Evolutionary conservation across 2,113 vertebrate genomes (phyloP).

Genomic region (Alethe diademata): DNA sequence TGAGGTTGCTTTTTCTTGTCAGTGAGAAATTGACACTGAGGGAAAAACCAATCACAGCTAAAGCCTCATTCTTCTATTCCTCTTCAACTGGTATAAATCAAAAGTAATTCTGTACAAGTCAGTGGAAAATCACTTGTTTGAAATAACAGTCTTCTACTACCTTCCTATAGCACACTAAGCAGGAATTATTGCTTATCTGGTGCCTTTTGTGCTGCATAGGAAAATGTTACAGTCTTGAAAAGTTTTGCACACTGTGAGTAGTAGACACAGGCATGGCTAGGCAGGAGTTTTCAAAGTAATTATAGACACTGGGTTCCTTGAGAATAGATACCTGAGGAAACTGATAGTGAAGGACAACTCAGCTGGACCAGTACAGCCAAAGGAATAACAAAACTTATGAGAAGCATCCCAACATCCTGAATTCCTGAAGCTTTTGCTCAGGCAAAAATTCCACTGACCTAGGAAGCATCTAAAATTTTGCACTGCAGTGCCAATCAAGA

Average conservation of each 20-base stretch:
- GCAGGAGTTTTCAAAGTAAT: background rate
- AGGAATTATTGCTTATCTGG: background rate
- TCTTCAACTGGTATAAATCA: background rate
- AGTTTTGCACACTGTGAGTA: background rate
- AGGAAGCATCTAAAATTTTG: background rate
- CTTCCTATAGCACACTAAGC: background rate
- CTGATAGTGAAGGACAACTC: background rate
- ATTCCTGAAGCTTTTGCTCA: background rate
- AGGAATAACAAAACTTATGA: background rate
- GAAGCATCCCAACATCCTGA: background rate
- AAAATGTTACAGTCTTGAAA: background rate
- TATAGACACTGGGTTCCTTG: background rate
- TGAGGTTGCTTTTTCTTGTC: background rate
- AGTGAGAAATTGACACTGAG: background rate
- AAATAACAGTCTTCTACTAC: background rate
- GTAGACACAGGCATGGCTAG: background rate
- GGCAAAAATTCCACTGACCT: slow-evolving; percentile 6
- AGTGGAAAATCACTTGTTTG: background rate
- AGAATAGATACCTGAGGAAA: background rate
- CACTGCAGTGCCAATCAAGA: background rate
- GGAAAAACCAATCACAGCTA: background rate
- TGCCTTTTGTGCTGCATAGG: background rate
- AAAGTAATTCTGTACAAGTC: background rate
- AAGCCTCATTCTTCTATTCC: background rate
- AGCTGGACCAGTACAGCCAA: background rate